These are phyloP conservation scores for Aplocera efformata DNA, from an alignment of 2,888 invertebrate genomes.

Conservation along the genomic window DNA sequence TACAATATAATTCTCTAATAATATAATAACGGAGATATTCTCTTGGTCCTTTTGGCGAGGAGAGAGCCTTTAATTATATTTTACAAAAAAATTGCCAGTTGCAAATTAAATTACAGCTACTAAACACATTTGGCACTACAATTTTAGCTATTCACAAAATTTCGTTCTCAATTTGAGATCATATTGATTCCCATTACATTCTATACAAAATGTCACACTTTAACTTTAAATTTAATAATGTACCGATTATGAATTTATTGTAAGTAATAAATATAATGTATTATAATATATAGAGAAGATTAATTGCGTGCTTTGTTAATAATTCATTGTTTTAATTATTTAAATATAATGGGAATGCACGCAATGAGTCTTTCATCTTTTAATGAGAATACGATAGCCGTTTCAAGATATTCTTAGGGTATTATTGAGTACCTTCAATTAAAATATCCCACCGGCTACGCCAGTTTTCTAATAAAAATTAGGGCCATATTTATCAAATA, in stretches of 20 bases:
- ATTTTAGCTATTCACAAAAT: not conserved
- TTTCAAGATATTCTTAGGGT: no score
- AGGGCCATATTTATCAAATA: no score
- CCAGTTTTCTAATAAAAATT: not conserved
- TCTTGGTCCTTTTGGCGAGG: slow-evolving; percentile 14
- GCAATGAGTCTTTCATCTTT: no score
- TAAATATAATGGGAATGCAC: no score
- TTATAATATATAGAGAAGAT: no score
- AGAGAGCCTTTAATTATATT: not conserved
- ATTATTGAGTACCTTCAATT: no score
- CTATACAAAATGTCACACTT: slow-evolving; percentile 1
- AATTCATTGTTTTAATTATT: no score
- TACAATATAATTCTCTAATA: not conserved
- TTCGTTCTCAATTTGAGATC: slow-evolving; percentile 2
- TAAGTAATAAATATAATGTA: no score
- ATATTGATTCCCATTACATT: slow-evolving; percentile 4
- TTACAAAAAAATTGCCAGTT: not conserved
- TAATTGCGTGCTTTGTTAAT: no score
- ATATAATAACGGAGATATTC: slow-evolving; percentile 1
- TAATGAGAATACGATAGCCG: no score
- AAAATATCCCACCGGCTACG: slow-evolving; percentile 13
- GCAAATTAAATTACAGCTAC: slow-evolving; percentile 1
- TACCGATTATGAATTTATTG: no score
- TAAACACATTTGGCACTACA: slow-evolving; percentile 30
- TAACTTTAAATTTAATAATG: no score